Evolutionary conservation across 2,888 invertebrate species (phyloP).

Genomic region (Chymomyza amoena): DNA sequence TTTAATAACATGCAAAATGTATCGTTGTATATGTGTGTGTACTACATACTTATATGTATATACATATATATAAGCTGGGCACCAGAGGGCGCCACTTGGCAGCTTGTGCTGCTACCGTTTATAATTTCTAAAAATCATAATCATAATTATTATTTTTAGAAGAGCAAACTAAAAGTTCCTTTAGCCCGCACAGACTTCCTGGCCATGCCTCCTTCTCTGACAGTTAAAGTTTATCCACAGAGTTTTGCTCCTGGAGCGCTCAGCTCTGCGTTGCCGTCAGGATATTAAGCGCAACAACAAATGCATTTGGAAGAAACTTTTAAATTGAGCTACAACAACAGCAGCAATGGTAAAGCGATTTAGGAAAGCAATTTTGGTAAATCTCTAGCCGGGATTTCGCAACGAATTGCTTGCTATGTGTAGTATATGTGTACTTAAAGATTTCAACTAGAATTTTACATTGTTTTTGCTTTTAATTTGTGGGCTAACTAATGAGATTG

Average conservation of each 20-base stretch:
- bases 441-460: background rate
- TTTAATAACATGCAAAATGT: conserved; percentile 54
- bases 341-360: conserved; percentile 8
- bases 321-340: conserved; percentile 12
- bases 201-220: background rate
- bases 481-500: background rate
- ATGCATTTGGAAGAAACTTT: conserved; percentile 16
- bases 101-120: conserved; percentile 18
- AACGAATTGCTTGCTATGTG: too few relatives aligned
- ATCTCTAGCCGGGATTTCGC: background rate
- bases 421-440: background rate
- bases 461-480: background rate
- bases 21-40: background rate
- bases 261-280: background rate
- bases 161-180: conserved; percentile 59
- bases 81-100: conserved; percentile 18
- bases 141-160: conserved; percentile 65
- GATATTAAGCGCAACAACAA: background rate
- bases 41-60: too few relatives aligned
- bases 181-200: conserved; percentile 14
- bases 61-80: background rate
- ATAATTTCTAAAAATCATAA: conserved; percentile 54
- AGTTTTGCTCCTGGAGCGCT: conserved; percentile 22
- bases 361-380: background rate
- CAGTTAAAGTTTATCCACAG: conserved; percentile 41